phyloP scores from a whole-genome alignment of 2,888 invertebrate genomes.

The Coleophora flavipennella region DNA sequence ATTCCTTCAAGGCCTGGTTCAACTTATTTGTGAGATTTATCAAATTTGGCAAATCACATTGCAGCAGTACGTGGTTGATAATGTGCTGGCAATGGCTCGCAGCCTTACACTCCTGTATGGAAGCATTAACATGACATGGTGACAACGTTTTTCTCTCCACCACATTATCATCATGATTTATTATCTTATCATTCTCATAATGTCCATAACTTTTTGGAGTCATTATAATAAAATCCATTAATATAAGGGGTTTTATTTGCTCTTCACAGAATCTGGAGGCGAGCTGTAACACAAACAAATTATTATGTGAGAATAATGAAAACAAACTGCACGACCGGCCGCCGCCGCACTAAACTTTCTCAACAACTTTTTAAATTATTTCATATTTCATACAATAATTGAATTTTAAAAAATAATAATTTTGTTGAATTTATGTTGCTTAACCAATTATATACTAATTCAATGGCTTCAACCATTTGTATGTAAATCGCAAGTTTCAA shows the following conservation, averaged over 20 bases:
- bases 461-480: too few species aligned
- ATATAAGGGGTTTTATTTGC: constrained; percentile 47
- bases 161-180: constrained; percentile 1
- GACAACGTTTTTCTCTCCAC: constrained; percentile 16
- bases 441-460: too few species aligned
- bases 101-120: constrained; percentile 49
- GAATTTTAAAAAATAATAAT: too few species aligned
- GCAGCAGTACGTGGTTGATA: constrained; percentile 52
- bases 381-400: background rate
- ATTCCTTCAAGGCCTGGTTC: constrained; percentile 71
- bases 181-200: constrained; percentile 18
- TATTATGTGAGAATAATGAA: background rate
- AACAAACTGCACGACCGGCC: too few species aligned
- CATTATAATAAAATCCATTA: constrained; percentile 51
- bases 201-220: constrained; percentile 44
- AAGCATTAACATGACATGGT: constrained; percentile 29
- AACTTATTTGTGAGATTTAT: constrained; percentile 65
- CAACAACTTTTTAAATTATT: too few species aligned
- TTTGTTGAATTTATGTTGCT: too few species aligned
- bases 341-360: too few species aligned
- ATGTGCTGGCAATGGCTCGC: constrained; percentile 57
- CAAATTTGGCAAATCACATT: constrained; percentile 72
- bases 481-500: too few species aligned
- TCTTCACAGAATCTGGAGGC: constrained; percentile 38
- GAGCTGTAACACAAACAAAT: constrained; percentile 30